Base-by-base conservation (phyloP, 2,888 invertebrate species). In the Andrena trimmerana region DNA sequence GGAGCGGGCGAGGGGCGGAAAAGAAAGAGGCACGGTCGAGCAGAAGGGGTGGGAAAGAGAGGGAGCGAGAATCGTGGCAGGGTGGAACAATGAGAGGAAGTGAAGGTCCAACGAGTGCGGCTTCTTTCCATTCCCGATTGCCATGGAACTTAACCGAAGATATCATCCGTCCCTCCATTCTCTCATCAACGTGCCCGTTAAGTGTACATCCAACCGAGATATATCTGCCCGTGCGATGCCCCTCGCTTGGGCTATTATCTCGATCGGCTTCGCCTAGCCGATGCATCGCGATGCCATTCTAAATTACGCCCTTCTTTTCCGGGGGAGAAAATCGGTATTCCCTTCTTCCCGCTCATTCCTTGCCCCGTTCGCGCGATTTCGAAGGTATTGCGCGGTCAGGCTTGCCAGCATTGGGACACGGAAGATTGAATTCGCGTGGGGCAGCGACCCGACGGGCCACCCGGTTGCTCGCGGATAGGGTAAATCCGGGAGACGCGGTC, bases 81-180 rank as follows among this genome's bases (percentile, higher is more conserved):
- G 80, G 86, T 81, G 87, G 77, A 92, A 93, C 93, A 93, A 93
- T 93, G 93, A 93, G 89, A 93, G 93, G 93, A 93, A 93, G 93
- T 93, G 92, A 93, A 93, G 93, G 92, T 93, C 93, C 92, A 93
- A 92, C 91, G 93, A 93, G 86, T 91, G 91, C 90, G 90, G 89
- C 90, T 91, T 90, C 90, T 86, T 91, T 90, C 88, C 88, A 90
- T 90, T 90, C 90, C 83, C 90, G 90, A 89, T 90, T 89, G 86
- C 86, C 81, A 80, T 85, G 86, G 85, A 86, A 87, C 86, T 79
- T 80, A 63, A 78, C 77, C 82, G 69, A 71, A 89, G 90, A 90
- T 89, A 89, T 84, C 88, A 85, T 87, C 90, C 86, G 78, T 86
- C 85, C 82, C 88, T 81, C 82, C 88, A 88, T 87, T 88, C 88